Evolutionary conservation across 2,888 invertebrate species (phyloP).

Genomic region (Drosophila quinaria): DNA sequence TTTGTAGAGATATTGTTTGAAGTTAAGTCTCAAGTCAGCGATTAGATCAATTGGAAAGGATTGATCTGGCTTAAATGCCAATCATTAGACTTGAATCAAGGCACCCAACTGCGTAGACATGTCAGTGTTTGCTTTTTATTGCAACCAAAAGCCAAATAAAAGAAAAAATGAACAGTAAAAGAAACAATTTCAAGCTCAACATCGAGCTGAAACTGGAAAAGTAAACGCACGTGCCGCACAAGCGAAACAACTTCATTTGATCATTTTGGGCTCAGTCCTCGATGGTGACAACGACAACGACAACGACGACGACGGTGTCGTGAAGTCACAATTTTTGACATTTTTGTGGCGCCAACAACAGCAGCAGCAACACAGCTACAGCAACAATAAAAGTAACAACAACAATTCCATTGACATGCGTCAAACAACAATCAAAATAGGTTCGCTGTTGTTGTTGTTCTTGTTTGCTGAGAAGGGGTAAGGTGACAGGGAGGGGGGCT

Average conservation of each 20-base stretch:
- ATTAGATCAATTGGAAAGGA: constrained; percentile 38
- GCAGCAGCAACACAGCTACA: constrained; percentile 28
- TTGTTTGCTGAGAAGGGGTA: constrained; percentile 1
- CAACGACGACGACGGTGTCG: constrained; percentile 43
- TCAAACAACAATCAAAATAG: constrained; percentile 80
- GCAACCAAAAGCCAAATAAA: constrained; percentile 13
- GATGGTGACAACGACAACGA: constrained; percentile 19
- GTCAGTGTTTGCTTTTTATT: constrained; percentile 62
- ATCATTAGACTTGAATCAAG: constrained; percentile 59
- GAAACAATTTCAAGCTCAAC: constrained; percentile 39
- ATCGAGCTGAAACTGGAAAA: constrained; percentile 59
- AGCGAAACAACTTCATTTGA: constrained; percentile 76
- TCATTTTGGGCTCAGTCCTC: constrained; percentile 60
- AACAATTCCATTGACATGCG: constrained; percentile 74
- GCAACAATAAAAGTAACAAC: constrained; percentile 33
- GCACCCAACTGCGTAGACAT: constrained; percentile 78
- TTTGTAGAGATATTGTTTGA: constrained; percentile 1
- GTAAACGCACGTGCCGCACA: constrained; percentile 80
- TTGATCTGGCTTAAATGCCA: constrained; percentile 47
- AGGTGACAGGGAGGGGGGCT: neutral
- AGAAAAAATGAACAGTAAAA: constrained; percentile 27
- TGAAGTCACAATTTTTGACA: constrained; percentile 78
- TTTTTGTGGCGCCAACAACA: constrained; percentile 77
- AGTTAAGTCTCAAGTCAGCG: constrained; percentile 4
- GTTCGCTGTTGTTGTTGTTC: constrained; percentile 46